Evolutionary conservation across 2,797 vertebrate genomes (phyloP).

Genomic region (Botia almorhae): DNA sequence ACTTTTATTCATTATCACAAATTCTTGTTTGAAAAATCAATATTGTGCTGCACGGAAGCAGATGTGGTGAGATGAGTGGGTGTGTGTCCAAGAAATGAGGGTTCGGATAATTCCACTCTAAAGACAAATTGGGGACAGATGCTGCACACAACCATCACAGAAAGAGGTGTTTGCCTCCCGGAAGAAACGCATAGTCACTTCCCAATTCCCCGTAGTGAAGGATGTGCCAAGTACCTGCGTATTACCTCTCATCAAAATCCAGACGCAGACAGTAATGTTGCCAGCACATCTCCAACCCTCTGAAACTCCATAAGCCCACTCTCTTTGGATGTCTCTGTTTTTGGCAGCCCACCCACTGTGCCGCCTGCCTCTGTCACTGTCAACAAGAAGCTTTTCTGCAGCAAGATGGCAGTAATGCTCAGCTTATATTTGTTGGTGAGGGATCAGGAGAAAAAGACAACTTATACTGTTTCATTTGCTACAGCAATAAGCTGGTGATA

Average conservation of each 20-base stretch:
- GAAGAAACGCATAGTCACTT: constrained; percentile 31
- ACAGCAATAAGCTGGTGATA: constrained; percentile 30
- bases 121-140: constrained; percentile 36
- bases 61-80: constrained; percentile 45
- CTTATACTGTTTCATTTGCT: constrained; percentile 51
- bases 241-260: constrained; percentile 41
- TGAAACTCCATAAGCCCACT: constrained; percentile 24
- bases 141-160: neutral
- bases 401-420: constrained; percentile 42
- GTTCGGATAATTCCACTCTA: constrained; percentile 37
- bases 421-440: constrained; percentile 48
- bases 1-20: constrained; percentile 58
- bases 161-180: constrained; percentile 2
- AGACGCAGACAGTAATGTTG: constrained; percentile 31
- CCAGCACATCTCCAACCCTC: constrained; percentile 28
- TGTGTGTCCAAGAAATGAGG: constrained; percentile 35
- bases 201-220: constrained; percentile 29
- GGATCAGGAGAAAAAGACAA: constrained; percentile 43
- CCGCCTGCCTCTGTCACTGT: constrained; percentile 44
- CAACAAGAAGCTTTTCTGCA: constrained; percentile 49
- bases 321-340: constrained; percentile 45
- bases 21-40: constrained; percentile 47
- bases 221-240: constrained; percentile 21
- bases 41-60: constrained; percentile 24
- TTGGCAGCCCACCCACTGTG: constrained; percentile 53